These are phyloP conservation scores for Acrossocheilus fasciatus DNA, from an alignment of 2,797 vertebrate species.

Conservation along the genomic window DNA sequence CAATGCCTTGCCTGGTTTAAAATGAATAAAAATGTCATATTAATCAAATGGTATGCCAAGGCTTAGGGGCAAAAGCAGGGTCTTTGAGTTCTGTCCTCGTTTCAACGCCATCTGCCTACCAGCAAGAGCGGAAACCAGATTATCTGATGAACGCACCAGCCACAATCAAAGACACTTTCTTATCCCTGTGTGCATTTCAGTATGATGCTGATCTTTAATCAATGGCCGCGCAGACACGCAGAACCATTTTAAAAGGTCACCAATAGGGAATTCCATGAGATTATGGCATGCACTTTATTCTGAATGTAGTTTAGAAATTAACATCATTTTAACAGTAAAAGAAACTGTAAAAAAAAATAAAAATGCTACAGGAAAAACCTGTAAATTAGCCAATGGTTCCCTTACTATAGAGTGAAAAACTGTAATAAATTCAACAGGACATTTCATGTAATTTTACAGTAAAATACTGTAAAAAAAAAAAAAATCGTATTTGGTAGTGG, in stretches of 20 bases:
- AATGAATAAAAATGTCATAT: conserved; percentile 25
- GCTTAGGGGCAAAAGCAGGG: conserved; percentile 65
- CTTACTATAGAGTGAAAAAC: background rate
- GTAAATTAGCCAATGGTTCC: background rate
- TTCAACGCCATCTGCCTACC: conserved; percentile 75
- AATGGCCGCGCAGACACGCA: background rate
- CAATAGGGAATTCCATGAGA: background rate
- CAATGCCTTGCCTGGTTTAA: background rate
- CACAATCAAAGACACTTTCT: conserved; percentile 64
- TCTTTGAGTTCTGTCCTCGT: conserved; percentile 65
- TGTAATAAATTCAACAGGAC: background rate
- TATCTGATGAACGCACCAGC: conserved; percentile 70
- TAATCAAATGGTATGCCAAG: conserved; percentile 61
- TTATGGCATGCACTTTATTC: background rate
- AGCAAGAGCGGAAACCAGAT: conserved; percentile 75
- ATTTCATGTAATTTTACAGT: background rate
- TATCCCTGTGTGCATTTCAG: conserved; percentile 51
- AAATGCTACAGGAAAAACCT: background rate
- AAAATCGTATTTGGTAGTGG: too few relatives aligned
- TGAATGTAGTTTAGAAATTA: background rate
- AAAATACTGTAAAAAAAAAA: background rate
- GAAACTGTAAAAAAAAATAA: too few relatives aligned
- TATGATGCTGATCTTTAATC: conserved; percentile 4
- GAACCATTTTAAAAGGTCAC: background rate
- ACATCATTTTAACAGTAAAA: background rate